phyloP scores from a whole-genome alignment of 1,140 invertebrate species.

The Aphis craccivora region DNA sequence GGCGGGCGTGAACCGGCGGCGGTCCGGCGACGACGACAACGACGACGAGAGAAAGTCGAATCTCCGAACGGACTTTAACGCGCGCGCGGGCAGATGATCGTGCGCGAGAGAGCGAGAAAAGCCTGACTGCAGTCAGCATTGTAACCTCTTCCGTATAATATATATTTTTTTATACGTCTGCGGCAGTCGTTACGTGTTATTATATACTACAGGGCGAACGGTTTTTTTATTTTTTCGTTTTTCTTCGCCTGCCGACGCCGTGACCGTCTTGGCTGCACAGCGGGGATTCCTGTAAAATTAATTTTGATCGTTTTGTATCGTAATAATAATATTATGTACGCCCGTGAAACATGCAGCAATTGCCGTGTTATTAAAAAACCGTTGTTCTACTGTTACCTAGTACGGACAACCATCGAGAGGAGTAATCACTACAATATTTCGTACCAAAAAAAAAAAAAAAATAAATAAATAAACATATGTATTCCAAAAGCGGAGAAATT shows the following conservation, averaged over 20 bases:
- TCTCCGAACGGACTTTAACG: constrained; percentile 16
- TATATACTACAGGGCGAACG: background rate
- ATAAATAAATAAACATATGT: no score
- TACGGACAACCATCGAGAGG: no score
- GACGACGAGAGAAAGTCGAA: constrained; percentile 25
- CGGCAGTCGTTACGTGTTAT: background rate
- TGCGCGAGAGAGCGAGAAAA: background rate
- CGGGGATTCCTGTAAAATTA: no score
- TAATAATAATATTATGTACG: no score
- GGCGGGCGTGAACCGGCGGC: background rate
- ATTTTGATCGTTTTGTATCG: no score
- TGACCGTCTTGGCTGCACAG: background rate
- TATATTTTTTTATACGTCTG: background rate
- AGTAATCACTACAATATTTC: no score
- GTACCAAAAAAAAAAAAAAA: no score
- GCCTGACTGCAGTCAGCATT: background rate
- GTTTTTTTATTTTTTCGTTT: background rate
- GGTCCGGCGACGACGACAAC: no score
- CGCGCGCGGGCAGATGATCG: background rate
- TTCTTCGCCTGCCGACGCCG: background rate
- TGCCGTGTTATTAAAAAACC: no score
- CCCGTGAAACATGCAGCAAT: no score
- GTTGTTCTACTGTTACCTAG: no score
- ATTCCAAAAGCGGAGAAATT: no score
- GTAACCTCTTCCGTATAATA: background rate